Conservation (phyloP, 2,113 vertebrate genomes). For the Maccullochella peelii region DNA sequence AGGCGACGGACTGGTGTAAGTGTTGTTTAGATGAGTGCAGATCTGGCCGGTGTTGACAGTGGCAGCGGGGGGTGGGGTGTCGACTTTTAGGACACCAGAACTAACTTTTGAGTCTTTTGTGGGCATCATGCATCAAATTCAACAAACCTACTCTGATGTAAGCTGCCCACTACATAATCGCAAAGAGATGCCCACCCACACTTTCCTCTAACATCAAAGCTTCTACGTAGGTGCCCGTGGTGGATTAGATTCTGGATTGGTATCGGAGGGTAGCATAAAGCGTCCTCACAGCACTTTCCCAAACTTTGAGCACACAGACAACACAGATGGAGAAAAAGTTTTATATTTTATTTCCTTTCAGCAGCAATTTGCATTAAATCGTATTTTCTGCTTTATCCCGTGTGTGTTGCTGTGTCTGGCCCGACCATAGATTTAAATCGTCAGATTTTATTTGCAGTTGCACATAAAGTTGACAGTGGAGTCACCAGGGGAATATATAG, state of each 20-base stretch:
- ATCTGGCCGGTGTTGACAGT: constrained; percentile 22
- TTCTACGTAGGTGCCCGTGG: constrained; percentile 5
- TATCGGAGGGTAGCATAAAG: constrained; percentile 4
- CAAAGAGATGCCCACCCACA: constrained; percentile 39
- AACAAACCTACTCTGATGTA: constrained; percentile 38
- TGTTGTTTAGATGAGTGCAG: not conserved
- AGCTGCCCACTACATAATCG: constrained; percentile 44
- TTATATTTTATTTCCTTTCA: constrained; percentile 50
- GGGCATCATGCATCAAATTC: constrained; percentile 18
- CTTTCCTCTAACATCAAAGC: constrained; percentile 53
- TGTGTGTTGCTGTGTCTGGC: not conserved
- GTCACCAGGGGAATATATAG: constrained; percentile 7
- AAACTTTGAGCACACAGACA: constrained; percentile 36
- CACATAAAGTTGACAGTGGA: constrained; percentile 38
- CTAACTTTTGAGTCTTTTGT: constrained; percentile 33
- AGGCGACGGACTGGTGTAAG: constrained; percentile 17
- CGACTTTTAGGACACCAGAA: constrained; percentile 1
- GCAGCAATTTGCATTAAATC: constrained; percentile 54
- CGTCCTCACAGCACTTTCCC: constrained; percentile 29
- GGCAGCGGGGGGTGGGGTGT: not conserved
- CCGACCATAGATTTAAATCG: constrained; percentile 15
- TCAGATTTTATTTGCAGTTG: constrained; percentile 37
- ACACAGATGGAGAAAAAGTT: constrained; percentile 36
- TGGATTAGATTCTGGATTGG: constrained; percentile 43
- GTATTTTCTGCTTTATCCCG: constrained; percentile 32